A percentile compares a stretch with the other conserved stretches of the same genome.
Evolutionary conservation across 2,888 invertebrate genomes (phyloP).

Genomic region (Temnothorax ravouxi): DNA sequence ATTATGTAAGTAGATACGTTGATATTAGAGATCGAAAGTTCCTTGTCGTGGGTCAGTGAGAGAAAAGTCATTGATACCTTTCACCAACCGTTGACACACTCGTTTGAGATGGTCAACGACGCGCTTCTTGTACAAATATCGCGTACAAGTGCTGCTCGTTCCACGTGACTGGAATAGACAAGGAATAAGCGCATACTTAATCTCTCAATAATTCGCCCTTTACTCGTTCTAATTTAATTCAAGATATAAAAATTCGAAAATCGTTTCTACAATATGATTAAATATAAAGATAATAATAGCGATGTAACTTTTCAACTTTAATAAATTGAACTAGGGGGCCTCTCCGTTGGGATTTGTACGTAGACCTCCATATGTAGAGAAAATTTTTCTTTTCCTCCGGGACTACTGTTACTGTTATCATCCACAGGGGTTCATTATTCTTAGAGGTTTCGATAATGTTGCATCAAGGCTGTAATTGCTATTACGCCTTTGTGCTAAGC

Average conservation of each 20-base stretch:
- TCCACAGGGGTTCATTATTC: conserved; percentile 28
- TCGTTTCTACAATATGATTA: neutral
- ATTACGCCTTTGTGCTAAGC: conserved; percentile 39
- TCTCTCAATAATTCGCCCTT: neutral
- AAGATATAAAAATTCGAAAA: neutral
- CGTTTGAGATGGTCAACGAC: conserved; percentile 42
- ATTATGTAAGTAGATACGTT: conserved; percentile 65
- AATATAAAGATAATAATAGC: neutral
- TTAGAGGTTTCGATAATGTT: conserved; percentile 35
- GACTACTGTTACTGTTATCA: neutral
- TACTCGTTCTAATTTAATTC: neutral
- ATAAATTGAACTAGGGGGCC: neutral
- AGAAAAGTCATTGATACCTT: conserved; percentile 77
- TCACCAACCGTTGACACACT: conserved; percentile 74
- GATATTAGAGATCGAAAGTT: conserved; percentile 72
- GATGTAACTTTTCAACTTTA: neutral
- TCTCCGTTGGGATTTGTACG: neutral
- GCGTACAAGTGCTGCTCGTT: conserved; percentile 18
- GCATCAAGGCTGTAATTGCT: conserved; percentile 47
- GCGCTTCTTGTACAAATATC: conserved; percentile 46
- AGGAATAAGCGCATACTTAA: neutral
- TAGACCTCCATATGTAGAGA: neutral
- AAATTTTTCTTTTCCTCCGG: neutral
- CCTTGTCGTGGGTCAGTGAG: conserved; percentile 71
- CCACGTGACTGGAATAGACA: conserved; percentile 11